Evolutionary conservation across 1,140 invertebrate species (phyloP).

Genomic region (Micrasema minimum): DNA sequence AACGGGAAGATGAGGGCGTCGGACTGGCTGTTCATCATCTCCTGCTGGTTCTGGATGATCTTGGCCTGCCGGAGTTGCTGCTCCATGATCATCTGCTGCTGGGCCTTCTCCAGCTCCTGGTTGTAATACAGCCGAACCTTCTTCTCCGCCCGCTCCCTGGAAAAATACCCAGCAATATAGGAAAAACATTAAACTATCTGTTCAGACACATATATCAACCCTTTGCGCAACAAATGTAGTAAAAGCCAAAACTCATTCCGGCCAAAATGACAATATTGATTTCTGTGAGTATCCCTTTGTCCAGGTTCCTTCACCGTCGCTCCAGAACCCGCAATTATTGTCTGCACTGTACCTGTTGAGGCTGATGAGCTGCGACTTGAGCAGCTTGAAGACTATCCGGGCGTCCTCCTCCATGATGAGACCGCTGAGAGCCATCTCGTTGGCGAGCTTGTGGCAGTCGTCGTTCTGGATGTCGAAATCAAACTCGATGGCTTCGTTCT

Average conservation of each 20-base stretch:
- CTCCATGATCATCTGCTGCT: constrained; percentile 65
- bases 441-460: constrained; percentile 93
- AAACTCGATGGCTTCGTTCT: constrained; percentile 99
- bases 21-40: constrained; percentile 47
- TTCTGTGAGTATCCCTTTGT: too few species aligned
- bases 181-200: too few species aligned
- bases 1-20: constrained; percentile 40
- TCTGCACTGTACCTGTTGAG: constrained; percentile 60
- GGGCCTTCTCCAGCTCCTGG: constrained; percentile 70
- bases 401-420: constrained; percentile 93
- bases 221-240: too few species aligned
- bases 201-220: too few species aligned
- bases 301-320: too few species aligned
- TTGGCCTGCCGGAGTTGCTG: constrained; percentile 66
- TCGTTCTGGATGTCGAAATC: constrained; percentile 95
- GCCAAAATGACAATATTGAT: too few species aligned
- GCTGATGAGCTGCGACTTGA: constrained; percentile 82
- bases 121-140: constrained; percentile 70
- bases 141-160: constrained; percentile 68
- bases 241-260: too few species aligned
- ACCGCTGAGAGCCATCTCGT: constrained; percentile 94
- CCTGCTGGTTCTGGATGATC: constrained; percentile 53
- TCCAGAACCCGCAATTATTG: too few species aligned
- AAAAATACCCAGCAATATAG: too few species aligned
- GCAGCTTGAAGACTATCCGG: constrained; percentile 86